Conservation (phyloP, 2,797 vertebrate species). For the Diceros bicornis region DNA sequence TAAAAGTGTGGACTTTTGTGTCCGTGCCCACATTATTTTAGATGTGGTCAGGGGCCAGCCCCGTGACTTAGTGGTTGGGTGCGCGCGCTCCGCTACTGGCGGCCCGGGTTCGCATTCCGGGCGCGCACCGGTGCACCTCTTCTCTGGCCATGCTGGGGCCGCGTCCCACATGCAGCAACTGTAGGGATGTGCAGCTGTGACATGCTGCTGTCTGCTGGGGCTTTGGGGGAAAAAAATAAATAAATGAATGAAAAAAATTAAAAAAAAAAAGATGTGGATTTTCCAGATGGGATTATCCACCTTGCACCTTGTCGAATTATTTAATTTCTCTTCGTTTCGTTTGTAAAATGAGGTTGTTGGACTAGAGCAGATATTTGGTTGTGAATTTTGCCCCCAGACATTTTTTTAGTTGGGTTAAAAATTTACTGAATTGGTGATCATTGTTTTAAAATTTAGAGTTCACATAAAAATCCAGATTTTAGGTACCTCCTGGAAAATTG, state of each 20-base stretch:
- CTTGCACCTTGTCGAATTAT: not conserved
- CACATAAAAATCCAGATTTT: slow-evolving; percentile 30
- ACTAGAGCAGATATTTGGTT: not conserved
- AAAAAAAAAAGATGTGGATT: not conserved
- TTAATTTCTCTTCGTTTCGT: slow-evolving; percentile 12
- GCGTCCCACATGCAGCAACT: too few relatives aligned
- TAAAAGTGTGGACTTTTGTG: slow-evolving; percentile 5
- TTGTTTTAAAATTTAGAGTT: not conserved
- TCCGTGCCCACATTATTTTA: not conserved
- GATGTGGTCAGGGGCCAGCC: not conserved
- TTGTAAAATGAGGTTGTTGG: slow-evolving; percentile 24
- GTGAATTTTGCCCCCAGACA: not conserved
- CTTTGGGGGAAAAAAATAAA: too few relatives aligned
- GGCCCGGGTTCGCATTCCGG: too few relatives aligned
- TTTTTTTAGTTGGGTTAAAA: not conserved
- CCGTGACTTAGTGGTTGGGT: too few relatives aligned
- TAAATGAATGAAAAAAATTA: too few relatives aligned
- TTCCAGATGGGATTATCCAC: not conserved
- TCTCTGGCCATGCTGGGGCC: too few relatives aligned
- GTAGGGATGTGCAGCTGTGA: too few relatives aligned
- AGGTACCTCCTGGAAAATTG: not conserved
- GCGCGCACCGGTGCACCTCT: too few relatives aligned
- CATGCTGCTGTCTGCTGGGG: too few relatives aligned
- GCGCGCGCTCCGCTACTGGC: too few relatives aligned
- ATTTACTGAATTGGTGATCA: not conserved